These are phyloP conservation scores for Pitangus sulphuratus DNA, from an alignment of 2,797 vertebrate species.

Conservation along the genomic window DNA sequence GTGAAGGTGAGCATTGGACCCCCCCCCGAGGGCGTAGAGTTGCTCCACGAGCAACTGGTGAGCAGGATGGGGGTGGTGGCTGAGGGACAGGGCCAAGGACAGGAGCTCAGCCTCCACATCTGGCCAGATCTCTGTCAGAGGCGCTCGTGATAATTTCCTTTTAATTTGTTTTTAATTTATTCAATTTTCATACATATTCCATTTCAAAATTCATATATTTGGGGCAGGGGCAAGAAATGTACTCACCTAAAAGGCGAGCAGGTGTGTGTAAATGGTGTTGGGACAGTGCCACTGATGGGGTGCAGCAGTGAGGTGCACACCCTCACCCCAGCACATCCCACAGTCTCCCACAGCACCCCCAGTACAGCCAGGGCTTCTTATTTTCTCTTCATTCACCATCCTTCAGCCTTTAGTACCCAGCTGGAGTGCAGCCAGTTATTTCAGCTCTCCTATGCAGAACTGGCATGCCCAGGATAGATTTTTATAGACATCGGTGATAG, in stretches of 20 bases:
- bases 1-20: background rate
- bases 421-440: background rate
- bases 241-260: background rate
- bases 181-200: background rate
- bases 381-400: background rate
- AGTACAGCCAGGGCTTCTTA: background rate
- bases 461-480: background rate
- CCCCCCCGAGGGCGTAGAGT: fast-evolving
- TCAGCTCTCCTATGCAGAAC: background rate
- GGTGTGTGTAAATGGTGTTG: fast-evolving
- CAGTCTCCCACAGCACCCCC: background rate
- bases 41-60: background rate
- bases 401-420: too few species aligned
- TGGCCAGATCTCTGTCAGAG: fast-evolving
- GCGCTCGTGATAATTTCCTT: fast-evolving
- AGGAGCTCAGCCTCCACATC: background rate
- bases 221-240: background rate
- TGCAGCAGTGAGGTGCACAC: too few species aligned
- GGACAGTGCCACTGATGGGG: fast-evolving
- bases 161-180: background rate
- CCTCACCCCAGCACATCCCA: too few species aligned
- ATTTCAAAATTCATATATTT: background rate
- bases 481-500: background rate
- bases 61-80: background rate
- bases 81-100: background rate